Conservation (phyloP, 2,113 vertebrate species). For the Nanorana parkeri region DNA sequence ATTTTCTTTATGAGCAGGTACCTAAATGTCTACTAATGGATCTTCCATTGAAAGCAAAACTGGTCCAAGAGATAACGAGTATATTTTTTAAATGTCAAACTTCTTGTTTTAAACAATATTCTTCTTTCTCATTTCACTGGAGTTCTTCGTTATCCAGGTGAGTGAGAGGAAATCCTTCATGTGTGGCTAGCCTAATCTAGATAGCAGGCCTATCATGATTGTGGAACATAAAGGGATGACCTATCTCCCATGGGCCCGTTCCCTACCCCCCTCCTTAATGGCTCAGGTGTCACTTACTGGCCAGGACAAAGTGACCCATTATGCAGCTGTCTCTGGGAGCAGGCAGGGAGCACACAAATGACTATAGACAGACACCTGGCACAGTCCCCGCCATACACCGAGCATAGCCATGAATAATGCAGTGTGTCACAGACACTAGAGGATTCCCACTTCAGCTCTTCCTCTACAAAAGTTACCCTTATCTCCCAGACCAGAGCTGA, state of each 20-base stretch:
- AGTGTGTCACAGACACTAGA: constrained; percentile 13
- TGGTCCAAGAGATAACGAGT: no score
- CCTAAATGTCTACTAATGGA: no score
- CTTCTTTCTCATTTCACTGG: no score
- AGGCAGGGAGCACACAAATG: constrained; percentile 12
- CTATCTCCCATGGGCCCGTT: background rate
- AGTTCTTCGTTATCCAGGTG: no score
- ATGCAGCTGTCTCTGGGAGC: constrained; percentile 37
- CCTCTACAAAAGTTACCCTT: background rate
- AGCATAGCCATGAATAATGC: constrained; percentile 45
- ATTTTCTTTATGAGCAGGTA: no score
- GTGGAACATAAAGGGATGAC: background rate
- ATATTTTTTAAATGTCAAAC: no score
- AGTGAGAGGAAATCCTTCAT: no score
- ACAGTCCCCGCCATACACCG: constrained; percentile 8
- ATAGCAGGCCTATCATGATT: no score
- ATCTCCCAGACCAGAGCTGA: background rate
- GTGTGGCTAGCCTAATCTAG: no score
- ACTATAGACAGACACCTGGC: constrained; percentile 46
- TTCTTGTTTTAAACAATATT: no score
- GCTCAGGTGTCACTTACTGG: constrained; percentile 42
- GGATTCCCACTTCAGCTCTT: background rate
- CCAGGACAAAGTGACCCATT: constrained; percentile 32
- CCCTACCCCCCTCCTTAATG: background rate
- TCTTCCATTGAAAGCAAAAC: no score